Evolutionary conservation across 1,140 invertebrate genomes (phyloP), one percentile per base, ranked within the genome.

Genomic region (Parasteatoda tepidariorum): DNA sequence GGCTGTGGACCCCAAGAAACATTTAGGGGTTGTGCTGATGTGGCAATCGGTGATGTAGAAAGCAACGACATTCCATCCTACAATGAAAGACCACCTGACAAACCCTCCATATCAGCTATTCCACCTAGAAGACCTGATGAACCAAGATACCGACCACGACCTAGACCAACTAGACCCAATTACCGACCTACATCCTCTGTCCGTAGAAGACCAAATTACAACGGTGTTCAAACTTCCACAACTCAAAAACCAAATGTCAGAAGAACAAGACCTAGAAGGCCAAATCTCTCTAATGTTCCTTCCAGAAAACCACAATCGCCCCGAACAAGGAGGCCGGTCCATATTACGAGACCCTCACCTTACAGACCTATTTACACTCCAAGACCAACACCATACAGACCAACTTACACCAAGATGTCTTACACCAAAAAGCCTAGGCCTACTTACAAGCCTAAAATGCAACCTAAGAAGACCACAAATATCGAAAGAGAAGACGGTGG

Each of bases 1-100:
- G 85, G 85, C 3, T 86, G 85, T 55, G 85, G 85, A 22, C 85
- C 85, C 6, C 85, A 86, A 75, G 85, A 86, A 59, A 84, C 71
- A 2, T 86, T 86, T 34, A 55, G 85, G 26, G 85, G 85, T 11
- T 86, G 85, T 28, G 76, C 85, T 5, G 85, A 86, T 26, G 61
- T 86, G n/a, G 57, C 83, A 1, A 84, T 86, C 64, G 84, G 54
- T 15, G 67, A 83, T 26, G 67, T 33, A 7, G 79, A 81, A 28
- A 68, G 48, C 1, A 76, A 84, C 22, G 83, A 67, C 64, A 84
- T 84, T 9, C 38, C 59, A 2, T 33, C 54, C 22, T 57, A 76
- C n/a, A 6, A 48, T 38, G 41, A 79, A 33, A 71, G 18, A 64
- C 38, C 83, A 3, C 4, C 31, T 64, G 54, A 61, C 0, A 76